phyloP scores from a whole-genome alignment of 2,888 invertebrate genomes.

The Sericinus montela region DNA sequence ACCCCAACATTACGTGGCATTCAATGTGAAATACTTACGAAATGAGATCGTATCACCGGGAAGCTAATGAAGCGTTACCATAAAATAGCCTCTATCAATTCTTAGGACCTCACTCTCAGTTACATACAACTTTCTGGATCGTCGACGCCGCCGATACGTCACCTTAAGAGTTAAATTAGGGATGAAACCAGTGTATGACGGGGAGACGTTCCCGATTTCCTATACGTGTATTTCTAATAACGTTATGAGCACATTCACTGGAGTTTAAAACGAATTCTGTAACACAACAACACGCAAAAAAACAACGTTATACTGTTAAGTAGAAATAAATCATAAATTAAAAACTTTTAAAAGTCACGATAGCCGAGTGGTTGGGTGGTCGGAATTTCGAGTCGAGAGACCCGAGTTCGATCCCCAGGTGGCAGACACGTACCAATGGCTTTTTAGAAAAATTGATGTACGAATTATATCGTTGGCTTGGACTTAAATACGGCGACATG shows the following conservation, averaged over 20 bases:
- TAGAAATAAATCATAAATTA: too few relatives aligned
- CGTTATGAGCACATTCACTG: conserved; percentile 24
- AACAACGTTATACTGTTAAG: too few relatives aligned
- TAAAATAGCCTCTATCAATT: conserved; percentile 61
- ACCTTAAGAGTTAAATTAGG: conserved; percentile 70
- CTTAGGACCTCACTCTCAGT: conserved; percentile 46
- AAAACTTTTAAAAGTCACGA: too few relatives aligned
- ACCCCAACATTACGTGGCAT: neutral
- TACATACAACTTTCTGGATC: conserved; percentile 63
- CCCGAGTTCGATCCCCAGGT: too few relatives aligned
- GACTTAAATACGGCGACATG: too few relatives aligned
- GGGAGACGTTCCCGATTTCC: conserved; percentile 47
- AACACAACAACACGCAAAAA: too few relatives aligned
- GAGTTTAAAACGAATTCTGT: neutral
- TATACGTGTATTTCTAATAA: conserved; percentile 32
- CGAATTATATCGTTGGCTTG: too few relatives aligned
- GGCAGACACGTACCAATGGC: too few relatives aligned
- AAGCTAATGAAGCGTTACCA: conserved; percentile 51
- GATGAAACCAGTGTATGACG: conserved; percentile 57
- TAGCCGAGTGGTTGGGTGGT: too few relatives aligned
- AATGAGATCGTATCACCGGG: conserved; percentile 22
- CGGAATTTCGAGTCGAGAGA: too few relatives aligned
- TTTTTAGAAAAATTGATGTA: too few relatives aligned
- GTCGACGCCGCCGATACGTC: conserved; percentile 55
- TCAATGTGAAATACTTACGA: neutral